Base-by-base conservation (phyloP, 2,888 invertebrate genomes). In the Drosophila stalkeri region DNA sequence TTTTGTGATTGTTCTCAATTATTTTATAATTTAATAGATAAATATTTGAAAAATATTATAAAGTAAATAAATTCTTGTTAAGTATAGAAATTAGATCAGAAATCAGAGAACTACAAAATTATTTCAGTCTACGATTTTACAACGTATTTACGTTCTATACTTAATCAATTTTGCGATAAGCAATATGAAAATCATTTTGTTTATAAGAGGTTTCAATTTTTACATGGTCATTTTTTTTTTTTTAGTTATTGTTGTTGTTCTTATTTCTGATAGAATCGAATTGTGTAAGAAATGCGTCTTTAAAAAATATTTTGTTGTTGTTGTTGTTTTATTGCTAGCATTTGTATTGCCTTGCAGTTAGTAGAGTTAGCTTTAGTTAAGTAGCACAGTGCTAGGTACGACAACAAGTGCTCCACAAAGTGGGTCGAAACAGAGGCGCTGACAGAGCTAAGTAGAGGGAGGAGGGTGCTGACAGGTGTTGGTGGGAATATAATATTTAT, bases 261-360 rank as follows among this genome's bases (percentile, higher is more conserved):
- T 1, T 3, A 35, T 3, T 51, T 37, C 8, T 39, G 16, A 0
- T 33, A 6, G n/a, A 14, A 0, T 33, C 9, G 14, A 44, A 64
- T 76, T 83, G 88, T 78, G 83, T 65, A 87, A 87, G 83, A 82
- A 82, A 75, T 83, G 81, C 77, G 88, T 83, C 89, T 88, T 81
- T 44, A 74, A 74, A 86, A 86, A 61, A 37, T 55, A 23, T 65
- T 64, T 81, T 74, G 39, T 74, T 65, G 43, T 14, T 37, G 35
- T 20, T 37, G 37, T 37, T 52, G 20, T 14, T 59, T 57, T 60
- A 39, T 37, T n/a, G 23, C 3, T 27, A 39, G 60, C 47, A 37
- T 37, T n/a, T 39, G 47, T 47, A 12, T 18, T 47, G 27, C 74
- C 51, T 68, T 41, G 66, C 39, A 54, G 37, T 64, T 64, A 47